A percentile compares a stretch with the other conserved stretches of the same genome.
Evolutionary conservation across 2,888 invertebrate genomes (phyloP).

Genomic region (Parnassius apollo): DNA sequence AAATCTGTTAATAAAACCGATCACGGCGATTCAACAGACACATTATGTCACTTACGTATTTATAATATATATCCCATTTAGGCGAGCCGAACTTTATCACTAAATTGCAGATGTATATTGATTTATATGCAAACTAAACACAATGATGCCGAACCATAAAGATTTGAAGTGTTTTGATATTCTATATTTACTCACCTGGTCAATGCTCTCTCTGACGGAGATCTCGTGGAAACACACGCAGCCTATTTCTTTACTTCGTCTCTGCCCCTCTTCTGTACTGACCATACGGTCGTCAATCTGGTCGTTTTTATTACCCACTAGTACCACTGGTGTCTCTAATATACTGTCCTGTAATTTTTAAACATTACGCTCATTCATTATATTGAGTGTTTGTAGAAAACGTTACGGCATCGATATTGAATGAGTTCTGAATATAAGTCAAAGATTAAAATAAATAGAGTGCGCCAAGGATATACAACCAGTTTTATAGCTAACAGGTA

Average conservation of each 20-base stretch:
- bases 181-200: conserved; percentile 80
- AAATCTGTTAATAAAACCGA: too few species aligned
- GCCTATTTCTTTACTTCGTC: conserved; percentile 88
- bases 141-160: conserved; percentile 16
- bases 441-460: too few species aligned
- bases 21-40: too few species aligned
- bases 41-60: too few species aligned
- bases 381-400: too few species aligned
- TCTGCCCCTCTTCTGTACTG: conserved; percentile 86
- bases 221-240: conserved; percentile 93
- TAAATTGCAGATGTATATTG: conserved; percentile 1
- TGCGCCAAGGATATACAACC: too few species aligned
- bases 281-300: conserved; percentile 91
- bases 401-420: too few species aligned
- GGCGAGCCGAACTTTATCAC: not conserved
- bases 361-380: too few species aligned
- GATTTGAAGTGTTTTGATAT: conserved; percentile 17
- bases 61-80: too few species aligned
- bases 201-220: conserved; percentile 90
- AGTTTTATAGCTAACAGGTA: too few species aligned
- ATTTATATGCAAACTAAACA: conserved; percentile 23
- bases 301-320: conserved; percentile 92
- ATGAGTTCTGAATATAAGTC: too few species aligned
- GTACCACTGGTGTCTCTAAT: conserved; percentile 87
- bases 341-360: conserved; percentile 76